Base-by-base conservation (phyloP, 2,797 vertebrate species). In the Lagodon rhomboides region DNA sequence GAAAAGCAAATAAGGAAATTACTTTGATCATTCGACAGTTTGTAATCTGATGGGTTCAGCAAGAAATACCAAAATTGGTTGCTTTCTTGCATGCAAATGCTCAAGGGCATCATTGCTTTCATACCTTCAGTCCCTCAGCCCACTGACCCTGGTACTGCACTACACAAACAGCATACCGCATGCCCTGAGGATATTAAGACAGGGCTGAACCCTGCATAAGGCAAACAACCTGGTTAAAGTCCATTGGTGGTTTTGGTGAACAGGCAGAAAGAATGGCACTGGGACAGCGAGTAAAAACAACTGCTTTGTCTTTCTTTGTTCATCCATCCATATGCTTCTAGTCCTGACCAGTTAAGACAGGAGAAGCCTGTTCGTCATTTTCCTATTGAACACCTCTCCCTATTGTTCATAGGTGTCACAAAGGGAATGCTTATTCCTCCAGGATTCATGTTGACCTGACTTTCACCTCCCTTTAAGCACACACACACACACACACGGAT, bases 271-370 rank as follows among this genome's bases (percentile, higher is more conserved):
- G 60, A 85, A 86, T 58, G 44, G 43, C 30, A 34, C 62, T 10
- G 30, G 73, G 62, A 23, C 75, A 71, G 34, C 84, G 62, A 75
- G 73, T 74, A 47, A 88, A 87, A 90, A 80, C 75, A 79, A 22
- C 70, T 58, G 79, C 62, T 83, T 86, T 89, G 83, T 88, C 34
- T 64, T 54, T 72, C 41, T 73, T 78, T 88, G 85, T 86, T 79
- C 44, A 55, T 68, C 56, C 30, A 61, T 84, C 82, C 80, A 85
- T 78, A 62, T 74, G 79, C 46, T 90, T 92, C 84, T 80, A 82
- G 87, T 83, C 60, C 75, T 63, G 77, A 89, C 85, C 75, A 89
- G 88, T 41, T 84, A 88, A 91, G 85, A 91, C 86, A 91, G 85
- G 77, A 89, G 73, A 78, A 70, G 65, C 85, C 60, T 3, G 34